These are phyloP conservation scores for Phenganax stokvisi DNA, from an alignment of 92 coral and sea anemone species.

Conservation along the genomic window DNA sequence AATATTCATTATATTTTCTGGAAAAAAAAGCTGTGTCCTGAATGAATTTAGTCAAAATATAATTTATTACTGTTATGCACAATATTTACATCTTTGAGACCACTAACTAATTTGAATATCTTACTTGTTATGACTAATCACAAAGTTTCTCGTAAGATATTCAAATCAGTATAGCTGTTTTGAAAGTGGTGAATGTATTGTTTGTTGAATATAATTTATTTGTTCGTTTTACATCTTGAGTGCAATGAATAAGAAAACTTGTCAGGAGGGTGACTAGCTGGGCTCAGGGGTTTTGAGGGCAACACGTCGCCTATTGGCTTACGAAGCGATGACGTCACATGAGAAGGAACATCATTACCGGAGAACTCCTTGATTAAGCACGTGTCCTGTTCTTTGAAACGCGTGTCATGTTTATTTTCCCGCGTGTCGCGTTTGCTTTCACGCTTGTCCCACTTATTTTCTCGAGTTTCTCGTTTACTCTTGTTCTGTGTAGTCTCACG, in stretches of 20 bases:
- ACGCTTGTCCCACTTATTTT: neutral
- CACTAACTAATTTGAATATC: no score
- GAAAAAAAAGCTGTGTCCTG: neutral
- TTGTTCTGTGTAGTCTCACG: neutral
- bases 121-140: no score
- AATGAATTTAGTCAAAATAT: neutral
- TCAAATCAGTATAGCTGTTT: no score
- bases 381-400: no score
- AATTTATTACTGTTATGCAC: neutral
- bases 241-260: slow-evolving; percentile 34
- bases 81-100: neutral
- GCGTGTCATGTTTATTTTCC: no score
- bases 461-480: neutral
- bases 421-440: neutral
- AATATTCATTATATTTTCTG: no score
- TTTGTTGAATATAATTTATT: neutral
- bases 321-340: slow-evolving; percentile 25
- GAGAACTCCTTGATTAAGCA: neutral
- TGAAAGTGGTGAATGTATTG: neutral
- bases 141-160: no score
- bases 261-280: slow-evolving; percentile 4
- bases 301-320: slow-evolving; percentile 23
- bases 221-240: neutral
- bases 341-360: neutral
- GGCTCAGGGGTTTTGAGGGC: slow-evolving; percentile 36